Evolutionary conservation across 1,140 invertebrate species (phyloP), one percentile per base, ranked within the genome.

Genomic region (Lineus longissimus): DNA sequence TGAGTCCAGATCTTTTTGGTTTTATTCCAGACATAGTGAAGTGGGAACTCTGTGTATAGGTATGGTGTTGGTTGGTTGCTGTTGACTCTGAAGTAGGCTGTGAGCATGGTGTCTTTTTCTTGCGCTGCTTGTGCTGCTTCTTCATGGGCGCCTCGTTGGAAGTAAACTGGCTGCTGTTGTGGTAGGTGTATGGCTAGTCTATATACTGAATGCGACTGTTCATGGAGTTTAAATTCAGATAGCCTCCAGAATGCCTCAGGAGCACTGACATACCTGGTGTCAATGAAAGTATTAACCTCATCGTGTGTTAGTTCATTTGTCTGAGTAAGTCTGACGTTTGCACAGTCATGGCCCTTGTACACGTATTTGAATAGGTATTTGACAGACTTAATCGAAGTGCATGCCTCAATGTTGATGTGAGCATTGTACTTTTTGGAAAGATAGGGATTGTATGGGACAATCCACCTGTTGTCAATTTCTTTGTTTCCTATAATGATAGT

Each of bases 281-380:
- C 29, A 23, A 58, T 19, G 41, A 22, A 31, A 22, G 30, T 47
- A 6, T 6, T 9, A 9, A 58, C n/a, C 22, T 31, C 30, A 17
- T 36, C 41, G 9, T 51, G 47, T 6, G 6, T 4, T 4, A 27
- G 25, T 27, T 19, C 13, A 63, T 78, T 23, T 4, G 19, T 27
- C 15, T 36, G 6, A 7, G 33, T 36, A 9, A 51, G 4, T 51
- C 9, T 4, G n/a, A 51, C n/a, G 25, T 23, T 51, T 4, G 25
- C 47, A 23, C 25, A 23, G 56, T 65, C 63, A 11, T 43, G 71
- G 73, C 78, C 82, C 71, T 64, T 69, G 66, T 70, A 75, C 66
- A 62, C 75, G 77, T 33, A 83, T 76, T 22, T 70, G 66, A 54
- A 83, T 72, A 70, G 75, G 43, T 75, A 83, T 55, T 68, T 62